phyloP scores from a whole-genome alignment of 2,888 invertebrate genomes.

The Notodonta ziczac region DNA sequence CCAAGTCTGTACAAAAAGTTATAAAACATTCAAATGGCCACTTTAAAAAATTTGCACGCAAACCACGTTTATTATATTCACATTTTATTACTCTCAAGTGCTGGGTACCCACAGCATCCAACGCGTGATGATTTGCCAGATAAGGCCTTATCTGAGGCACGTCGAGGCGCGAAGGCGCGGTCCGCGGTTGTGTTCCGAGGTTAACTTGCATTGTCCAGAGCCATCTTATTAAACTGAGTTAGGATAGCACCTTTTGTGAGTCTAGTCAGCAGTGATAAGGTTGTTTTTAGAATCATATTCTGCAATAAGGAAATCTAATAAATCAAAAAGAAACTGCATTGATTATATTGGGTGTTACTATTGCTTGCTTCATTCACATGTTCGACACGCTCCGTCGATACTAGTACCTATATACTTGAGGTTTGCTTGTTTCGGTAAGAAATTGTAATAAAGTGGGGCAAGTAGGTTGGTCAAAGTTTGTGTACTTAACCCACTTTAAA shows the following conservation, averaged over 20 bases:
- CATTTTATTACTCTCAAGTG: slow-evolving; percentile 10
- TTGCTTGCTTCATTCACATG: too few relatives aligned
- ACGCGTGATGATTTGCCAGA: slow-evolving; percentile 37
- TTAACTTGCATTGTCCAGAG: slow-evolving; percentile 1
- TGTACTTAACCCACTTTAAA: too few relatives aligned
- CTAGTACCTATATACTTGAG: too few relatives aligned
- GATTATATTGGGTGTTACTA: too few relatives aligned
- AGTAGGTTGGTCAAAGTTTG: too few relatives aligned
- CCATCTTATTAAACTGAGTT: not conserved
- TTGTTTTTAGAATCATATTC: too few relatives aligned
- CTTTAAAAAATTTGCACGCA: slow-evolving; percentile 5
- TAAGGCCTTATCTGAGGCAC: slow-evolving; percentile 31
- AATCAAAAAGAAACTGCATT: too few relatives aligned
- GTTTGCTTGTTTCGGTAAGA: too few relatives aligned
- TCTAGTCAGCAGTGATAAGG: not conserved
- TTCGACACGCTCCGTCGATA: too few relatives aligned
- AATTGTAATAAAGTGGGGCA: too few relatives aligned
- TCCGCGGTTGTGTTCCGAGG: not conserved
- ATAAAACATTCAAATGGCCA: slow-evolving; percentile 16
- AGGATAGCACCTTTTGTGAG: not conserved
- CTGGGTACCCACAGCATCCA: slow-evolving; percentile 12
- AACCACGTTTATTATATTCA: slow-evolving; percentile 10
- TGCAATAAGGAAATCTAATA: too few relatives aligned
- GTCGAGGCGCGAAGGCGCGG: slow-evolving; percentile 15
- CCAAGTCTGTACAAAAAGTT: slow-evolving; percentile 27